Evolutionary conservation across 2,113 vertebrate species (phyloP), one percentile per base, ranked within the genome.

Genomic region (Hystrix cristata): DNA sequence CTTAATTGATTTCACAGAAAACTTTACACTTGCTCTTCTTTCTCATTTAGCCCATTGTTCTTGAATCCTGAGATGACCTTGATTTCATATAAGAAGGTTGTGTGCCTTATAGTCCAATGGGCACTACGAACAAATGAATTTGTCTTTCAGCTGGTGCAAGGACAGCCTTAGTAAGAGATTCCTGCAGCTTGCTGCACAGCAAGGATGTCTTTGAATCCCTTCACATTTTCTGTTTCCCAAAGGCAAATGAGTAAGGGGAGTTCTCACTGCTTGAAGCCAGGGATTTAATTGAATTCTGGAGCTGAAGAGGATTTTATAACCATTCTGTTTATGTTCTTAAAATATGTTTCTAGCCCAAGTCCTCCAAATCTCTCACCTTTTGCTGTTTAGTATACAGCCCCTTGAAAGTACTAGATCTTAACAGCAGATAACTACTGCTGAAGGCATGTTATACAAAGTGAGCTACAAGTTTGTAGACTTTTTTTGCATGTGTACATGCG

Each of bases 201-300:
- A 29, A 71, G 88, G 38, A 46, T 13, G 38, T 46, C 86, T 90
- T 87, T 79, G 67, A 79, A 59, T 80, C 62, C 62, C 69, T 87
- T 79, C 84, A 13, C 19, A 79, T 23, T 59, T 71, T 85, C 57
- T 18, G 25, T 38, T 85, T 94, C 85, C 92, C 23, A 21, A 13
- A 83, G 86, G 89, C 89, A 95, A 23, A 27, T 62, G 51, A 48
- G 18, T 38, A 79, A 93, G 62, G 51, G 43, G 11, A 51, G 48
- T 84, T 87, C 69, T 93, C 78, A n/a, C n/a, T 0, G 9, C 85
- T 55, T n/a, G 29, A 96, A 95, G 59, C 34, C 62, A 87, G 55
- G 62, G 43, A 92, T 90, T 87, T 84, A 76, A 87, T 25, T 96
- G 57, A 84, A 64, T 86, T 81, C 84, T 78, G 80, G 60, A 95